Evolutionary conservation across 2,797 vertebrate genomes (phyloP), one percentile per base, ranked within the genome.

Genomic region (Tokudaia tokunoshimensis): DNA sequence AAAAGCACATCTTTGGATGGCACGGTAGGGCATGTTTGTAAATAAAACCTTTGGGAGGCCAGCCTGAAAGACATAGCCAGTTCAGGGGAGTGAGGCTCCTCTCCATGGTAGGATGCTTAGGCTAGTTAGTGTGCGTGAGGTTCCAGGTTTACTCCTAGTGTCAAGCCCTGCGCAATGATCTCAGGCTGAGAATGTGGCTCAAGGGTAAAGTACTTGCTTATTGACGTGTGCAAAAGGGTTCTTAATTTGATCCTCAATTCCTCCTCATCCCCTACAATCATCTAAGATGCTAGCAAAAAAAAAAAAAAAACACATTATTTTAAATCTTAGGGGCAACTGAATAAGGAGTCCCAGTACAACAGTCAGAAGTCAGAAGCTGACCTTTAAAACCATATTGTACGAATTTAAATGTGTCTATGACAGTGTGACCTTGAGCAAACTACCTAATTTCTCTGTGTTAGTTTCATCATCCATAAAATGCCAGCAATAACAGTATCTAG

Each of bases 381-480:
- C 14, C 12, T 80, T 75, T 31, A 47, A 76, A 75, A 67, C 3
- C 26, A 57, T 19, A 89, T 12, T 92, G 31, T 50, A 70, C 59
- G 29, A 4, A 50, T 63, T 82, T 67, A 57, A 88, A 63, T 57
- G 31, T 50, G 31, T 41, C 52, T 93, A 52, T 61, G 76, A 76
- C 24, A 26, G 34, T 2, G 29, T 50, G 63, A 70, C 59, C 57
- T 82, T 86, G 17, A 31, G 52, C 44, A 95, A 97, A 26, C 63
- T 52, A 85, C 83, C 57, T 81, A 87, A 65, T 84, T 76, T 88
- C 74, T 94, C 44, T 59, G 59, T 22, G 91, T 85, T 79, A 78
- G 63, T 91, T 59, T 96, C 20, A 86, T 78, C 83, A 95, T 8
- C 57, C 92, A 14, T 63, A 96, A 94, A 87, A 74, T 29, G 94